Base-by-base conservation (phyloP, 2,888 invertebrate genomes). In the Glaucopsyche alexis region DNA sequence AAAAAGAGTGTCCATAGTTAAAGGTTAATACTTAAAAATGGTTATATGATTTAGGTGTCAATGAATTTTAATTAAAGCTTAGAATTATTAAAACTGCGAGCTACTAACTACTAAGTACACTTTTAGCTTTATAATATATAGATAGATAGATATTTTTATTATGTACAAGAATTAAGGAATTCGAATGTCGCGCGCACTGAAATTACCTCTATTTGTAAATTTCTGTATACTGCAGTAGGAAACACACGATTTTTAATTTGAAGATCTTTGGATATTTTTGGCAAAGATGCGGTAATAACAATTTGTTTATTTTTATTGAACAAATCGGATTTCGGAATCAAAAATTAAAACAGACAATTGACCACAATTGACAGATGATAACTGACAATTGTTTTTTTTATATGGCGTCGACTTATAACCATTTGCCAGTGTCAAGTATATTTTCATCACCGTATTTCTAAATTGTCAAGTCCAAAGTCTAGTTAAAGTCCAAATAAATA, bases 361-460 rank as follows among this genome's bases (percentile, higher is more conserved):
- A n/a, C n/a, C n/a, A n/a, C 38, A 16, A 7, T 3, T 67, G 45
- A 16, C 2, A 8, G 14, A 3, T 65, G 75, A 76, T 74, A 77
- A 72, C 3, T n/a, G 40, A 65, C 45, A 19, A 9, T 16, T 42
- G 42, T 0, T 3, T 42, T 42, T 42, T 42, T 42, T 42, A n/a
- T n/a, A n/a, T n/a, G n/a, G n/a, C n/a, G n/a, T n/a, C n/a, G n/a
- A n/a, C n/a, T n/a, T n/a, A n/a, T n/a, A n/a, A n/a, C n/a, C n/a
- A n/a, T n/a, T n/a, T n/a, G n/a, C n/a, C n/a, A n/a, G n/a, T n/a
- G n/a, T n/a, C n/a, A n/a, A n/a, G n/a, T n/a, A n/a, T n/a, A n/a
- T n/a, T n/a, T n/a, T n/a, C n/a, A n/a, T n/a, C n/a, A n/a, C n/a
- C n/a, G n/a, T n/a, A n/a, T n/a, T n/a, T n/a, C n/a, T n/a, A n/a